Base-by-base conservation (phyloP, 2,113 vertebrate genomes). In the Loxodonta africana region DNA sequence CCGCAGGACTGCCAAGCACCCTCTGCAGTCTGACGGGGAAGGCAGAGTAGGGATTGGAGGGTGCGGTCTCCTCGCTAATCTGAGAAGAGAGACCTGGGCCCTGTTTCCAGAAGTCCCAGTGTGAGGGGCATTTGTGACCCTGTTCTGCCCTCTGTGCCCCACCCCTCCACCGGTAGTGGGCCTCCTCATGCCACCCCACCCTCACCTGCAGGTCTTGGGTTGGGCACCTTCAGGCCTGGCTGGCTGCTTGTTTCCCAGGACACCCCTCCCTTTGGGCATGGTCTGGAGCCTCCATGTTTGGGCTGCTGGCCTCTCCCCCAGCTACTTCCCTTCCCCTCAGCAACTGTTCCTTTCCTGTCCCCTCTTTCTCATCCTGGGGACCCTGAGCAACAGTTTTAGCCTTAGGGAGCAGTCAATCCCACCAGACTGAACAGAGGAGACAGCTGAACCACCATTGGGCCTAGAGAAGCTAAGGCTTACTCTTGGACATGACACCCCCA, bases 1-100 rank as follows among this genome's bases (percentile, higher is more conserved):
- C 95, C 62, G 62, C 67, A 93, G 88, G 84, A 53, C 84, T 93
- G 88, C 84, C 87, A 33, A 84, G 74, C 69, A 84, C 96, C 90
- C 96, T 94, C 63, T 80, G 83, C 51, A 90, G 62, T 84, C 93
- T 84, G 46, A 91, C 77, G 84, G 82, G 44, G 4, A 90, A 85
- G 37, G 23, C 46, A 87, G 15, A 33, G n/a, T 33, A 83, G 46
- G 76, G 51, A 12, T 51, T 73, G 84, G 67, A 78, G 14, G 81
- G n/a, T 53, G 26, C 44, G 48, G 57, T 51, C 76, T 85, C 73
- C 10, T 15, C 77, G 71, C 60, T 87, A 23, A 8, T 88, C 44
- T 60, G 51, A 85, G 80, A 62, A 91, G 63, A 92, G 67, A 92
- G 37, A 21, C n/a, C 80, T 69, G 26, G 33, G n/a, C 65, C 28